Conservation (phyloP, 2,888 invertebrate species). For the Volucella zonaria region DNA sequence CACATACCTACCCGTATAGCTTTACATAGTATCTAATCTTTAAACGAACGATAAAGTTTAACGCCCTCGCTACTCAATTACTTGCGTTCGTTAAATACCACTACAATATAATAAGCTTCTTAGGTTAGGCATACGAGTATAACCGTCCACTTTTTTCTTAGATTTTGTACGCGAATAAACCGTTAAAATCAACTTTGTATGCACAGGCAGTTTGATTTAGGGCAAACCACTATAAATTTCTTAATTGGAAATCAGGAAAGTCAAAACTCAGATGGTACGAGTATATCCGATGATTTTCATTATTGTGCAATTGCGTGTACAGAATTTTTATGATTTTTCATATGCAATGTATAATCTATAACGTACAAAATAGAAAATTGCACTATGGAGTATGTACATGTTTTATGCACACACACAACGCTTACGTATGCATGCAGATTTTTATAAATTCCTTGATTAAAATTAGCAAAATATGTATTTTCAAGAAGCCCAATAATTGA, state of each 20-base stretch:
- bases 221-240: conserved; percentile 37
- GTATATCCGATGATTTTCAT: conserved; percentile 16
- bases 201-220: conserved; percentile 47
- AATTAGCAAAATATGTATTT: too few species aligned
- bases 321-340: too few species aligned
- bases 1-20: neutral
- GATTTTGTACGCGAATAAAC: conserved; percentile 40
- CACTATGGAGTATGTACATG: too few species aligned
- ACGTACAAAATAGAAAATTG: too few species aligned
- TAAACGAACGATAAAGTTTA: conserved; percentile 26
- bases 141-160: conserved; percentile 22
- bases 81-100: conserved; percentile 13
- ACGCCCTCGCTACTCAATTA: conserved; percentile 35
- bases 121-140: conserved; percentile 30
- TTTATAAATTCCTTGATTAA: too few species aligned
- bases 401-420: too few species aligned
- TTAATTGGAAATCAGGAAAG: conserved; percentile 38
- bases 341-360: too few species aligned
- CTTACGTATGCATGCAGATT: too few species aligned
- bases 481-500: too few species aligned
- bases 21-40: conserved; percentile 5
- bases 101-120: conserved; percentile 48
- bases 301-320: too few species aligned
- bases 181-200: conserved; percentile 59
- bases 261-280: neutral